These are phyloP conservation scores for Tetranychus piercei DNA, from an alignment of 2,888 invertebrate species.

Conservation along the genomic window DNA sequence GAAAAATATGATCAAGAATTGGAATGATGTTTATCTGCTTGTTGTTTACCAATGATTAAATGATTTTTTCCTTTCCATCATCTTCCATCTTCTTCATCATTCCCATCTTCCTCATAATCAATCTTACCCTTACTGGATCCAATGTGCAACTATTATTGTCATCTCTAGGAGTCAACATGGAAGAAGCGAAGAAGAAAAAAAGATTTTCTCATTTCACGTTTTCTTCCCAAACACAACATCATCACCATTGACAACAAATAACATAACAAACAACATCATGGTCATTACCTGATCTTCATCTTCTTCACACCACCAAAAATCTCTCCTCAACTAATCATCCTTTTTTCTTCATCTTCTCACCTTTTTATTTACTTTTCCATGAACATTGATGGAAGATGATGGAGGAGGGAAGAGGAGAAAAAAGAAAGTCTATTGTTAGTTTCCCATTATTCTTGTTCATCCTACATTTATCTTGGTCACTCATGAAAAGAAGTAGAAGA, in stretches of 20 bases:
- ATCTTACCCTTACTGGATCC: background rate
- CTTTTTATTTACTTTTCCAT: background rate
- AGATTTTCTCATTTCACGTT: too few species aligned
- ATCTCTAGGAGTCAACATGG: background rate
- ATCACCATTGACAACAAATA: background rate
- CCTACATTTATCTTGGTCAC: background rate
- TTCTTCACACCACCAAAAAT: background rate
- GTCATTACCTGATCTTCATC: background rate
- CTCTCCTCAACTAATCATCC: background rate
- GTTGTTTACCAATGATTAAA: background rate
- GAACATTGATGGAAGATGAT: background rate
- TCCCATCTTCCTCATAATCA: background rate
- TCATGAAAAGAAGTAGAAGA: background rate
- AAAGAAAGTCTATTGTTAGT: background rate
- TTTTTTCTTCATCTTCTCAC: background rate
- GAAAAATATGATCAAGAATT: too few species aligned
- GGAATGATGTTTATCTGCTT: background rate
- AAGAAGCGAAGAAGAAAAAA: background rate
- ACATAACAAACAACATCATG: too few species aligned
- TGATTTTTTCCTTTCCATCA: background rate
- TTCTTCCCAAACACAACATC: background rate
- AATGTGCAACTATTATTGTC: background rate
- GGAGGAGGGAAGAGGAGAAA: too few species aligned
- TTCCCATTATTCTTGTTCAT: background rate
- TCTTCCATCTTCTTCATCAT: background rate